These are phyloP conservation scores for Xiphophorus birchmanni DNA, from an alignment of 2,797 vertebrate genomes.

Conservation along the genomic window DNA sequence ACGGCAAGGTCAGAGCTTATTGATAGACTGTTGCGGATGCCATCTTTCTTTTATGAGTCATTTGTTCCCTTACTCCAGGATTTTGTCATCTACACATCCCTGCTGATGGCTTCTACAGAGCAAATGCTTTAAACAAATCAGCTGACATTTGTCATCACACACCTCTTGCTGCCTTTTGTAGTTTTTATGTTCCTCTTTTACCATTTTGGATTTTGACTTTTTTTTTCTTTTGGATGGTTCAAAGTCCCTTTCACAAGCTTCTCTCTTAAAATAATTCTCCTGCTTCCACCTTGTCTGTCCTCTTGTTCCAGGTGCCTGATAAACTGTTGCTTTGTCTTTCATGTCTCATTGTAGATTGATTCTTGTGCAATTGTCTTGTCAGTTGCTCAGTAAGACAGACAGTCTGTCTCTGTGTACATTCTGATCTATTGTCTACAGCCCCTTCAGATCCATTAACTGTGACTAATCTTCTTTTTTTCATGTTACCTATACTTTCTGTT, in stretches of 20 bases:
- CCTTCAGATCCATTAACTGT: conserved; percentile 61
- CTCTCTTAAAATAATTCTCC: conserved; percentile 23
- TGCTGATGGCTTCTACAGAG: conserved; percentile 27
- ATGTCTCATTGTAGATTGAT: conserved; percentile 39
- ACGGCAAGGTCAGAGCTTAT: conserved; percentile 69
- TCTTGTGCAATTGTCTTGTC: conserved; percentile 45
- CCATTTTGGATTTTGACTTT: conserved; percentile 25
- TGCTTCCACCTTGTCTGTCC: conserved; percentile 15
- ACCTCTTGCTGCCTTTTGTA: conserved; percentile 36
- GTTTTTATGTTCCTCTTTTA: conserved; percentile 23
- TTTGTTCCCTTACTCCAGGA: conserved; percentile 21
- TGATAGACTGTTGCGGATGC: conserved; percentile 51
- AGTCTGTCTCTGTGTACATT: conserved; percentile 45
- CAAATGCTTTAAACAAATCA: conserved; percentile 32
- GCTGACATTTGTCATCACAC: conserved; percentile 31
- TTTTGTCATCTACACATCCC: conserved; percentile 43
- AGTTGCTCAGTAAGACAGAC: conserved; percentile 44
- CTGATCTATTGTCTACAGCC: conserved; percentile 60
- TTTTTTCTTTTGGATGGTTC: conserved; percentile 16
- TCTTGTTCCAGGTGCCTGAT: conserved; percentile 46
- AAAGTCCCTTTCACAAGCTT: conserved; percentile 3
- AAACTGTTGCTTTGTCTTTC: conserved; percentile 54
- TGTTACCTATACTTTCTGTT: conserved; percentile 21
- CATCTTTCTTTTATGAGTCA: conserved; percentile 32
- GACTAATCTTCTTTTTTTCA: conserved; percentile 41